A percentile compares a stretch with the other conserved stretches of the same genome.
Conservation (phyloP, 1,140 invertebrate genomes). For the Reticulitermes speratus region DNA sequence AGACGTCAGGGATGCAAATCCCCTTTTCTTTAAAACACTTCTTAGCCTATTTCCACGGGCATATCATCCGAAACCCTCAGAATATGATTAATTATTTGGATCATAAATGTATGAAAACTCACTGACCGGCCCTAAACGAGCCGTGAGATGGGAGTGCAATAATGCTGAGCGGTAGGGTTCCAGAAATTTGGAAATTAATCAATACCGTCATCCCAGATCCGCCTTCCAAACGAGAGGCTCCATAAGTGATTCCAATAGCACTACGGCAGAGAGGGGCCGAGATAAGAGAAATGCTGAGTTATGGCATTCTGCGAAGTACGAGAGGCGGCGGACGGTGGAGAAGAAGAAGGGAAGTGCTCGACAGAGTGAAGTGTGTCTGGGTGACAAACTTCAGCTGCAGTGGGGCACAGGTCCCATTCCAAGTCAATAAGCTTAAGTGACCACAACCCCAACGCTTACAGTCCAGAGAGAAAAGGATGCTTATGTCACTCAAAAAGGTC, state of each 20-base stretch:
- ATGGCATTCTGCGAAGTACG: not conserved
- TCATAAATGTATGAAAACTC: too few species aligned
- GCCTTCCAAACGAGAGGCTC: not conserved
- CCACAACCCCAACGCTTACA: not conserved
- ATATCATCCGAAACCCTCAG: too few species aligned
- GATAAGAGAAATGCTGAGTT: not conserved
- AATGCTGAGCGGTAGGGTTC: too few species aligned
- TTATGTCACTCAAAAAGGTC: not conserved
- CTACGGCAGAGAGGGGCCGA: not conserved
- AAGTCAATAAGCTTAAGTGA: constrained; percentile 19
- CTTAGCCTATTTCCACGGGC: too few species aligned
- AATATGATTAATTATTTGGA: too few species aligned
- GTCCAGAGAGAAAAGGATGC: not conserved
- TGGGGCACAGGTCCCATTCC: not conserved
- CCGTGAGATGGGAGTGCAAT: too few species aligned
- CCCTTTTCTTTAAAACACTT: too few species aligned
- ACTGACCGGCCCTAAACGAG: too few species aligned
- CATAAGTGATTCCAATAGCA: constrained; percentile 1
- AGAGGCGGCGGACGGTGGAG: not conserved
- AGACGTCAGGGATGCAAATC: too few species aligned
- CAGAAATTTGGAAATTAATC: too few species aligned
- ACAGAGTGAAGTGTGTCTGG: not conserved
- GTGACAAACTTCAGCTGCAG: not conserved
- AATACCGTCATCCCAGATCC: too few species aligned
- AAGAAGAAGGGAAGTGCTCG: not conserved